These are phyloP conservation scores for Thermophis baileyi DNA, from an alignment of 2,113 vertebrate genomes.

Conservation along the genomic window DNA sequence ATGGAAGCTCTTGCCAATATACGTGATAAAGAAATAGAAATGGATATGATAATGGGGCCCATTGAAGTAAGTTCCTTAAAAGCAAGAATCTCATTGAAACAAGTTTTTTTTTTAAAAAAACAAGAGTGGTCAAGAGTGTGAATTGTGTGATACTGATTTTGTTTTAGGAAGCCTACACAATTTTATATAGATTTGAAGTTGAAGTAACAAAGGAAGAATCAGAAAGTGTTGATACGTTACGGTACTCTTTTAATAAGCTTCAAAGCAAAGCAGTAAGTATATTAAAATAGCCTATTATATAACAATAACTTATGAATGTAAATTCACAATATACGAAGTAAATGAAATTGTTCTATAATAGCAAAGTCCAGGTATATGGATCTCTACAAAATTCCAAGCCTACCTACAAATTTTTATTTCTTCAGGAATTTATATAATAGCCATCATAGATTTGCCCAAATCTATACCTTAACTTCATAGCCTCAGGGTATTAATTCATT, in stretches of 20 bases:
- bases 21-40: conserved; percentile 74
- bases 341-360: neutral
- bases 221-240: conserved; percentile 74
- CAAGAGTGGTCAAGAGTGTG: neutral
- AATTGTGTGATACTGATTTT: neutral
- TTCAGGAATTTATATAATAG: neutral
- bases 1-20: conserved; percentile 76
- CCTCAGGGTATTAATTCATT: neutral
- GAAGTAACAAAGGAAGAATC: conserved; percentile 77
- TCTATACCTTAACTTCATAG: too few species aligned
- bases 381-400: neutral
- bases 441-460: neutral
- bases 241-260: conserved; percentile 74
- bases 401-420: neutral
- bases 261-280: conserved; percentile 76
- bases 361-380: neutral
- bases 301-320: neutral
- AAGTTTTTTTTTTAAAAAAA: conserved; percentile 39
- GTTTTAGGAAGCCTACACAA: conserved; percentile 77
- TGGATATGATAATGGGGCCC: conserved; percentile 77
- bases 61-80: conserved; percentile 74
- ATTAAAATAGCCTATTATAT: conserved; percentile 2
- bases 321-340: neutral
- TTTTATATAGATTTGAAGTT: conserved; percentile 74
- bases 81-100: conserved; percentile 73